phyloP scores from a whole-genome alignment of 35 echinoderm and acorn worm species.

The Lytechinus variegatus region DNA sequence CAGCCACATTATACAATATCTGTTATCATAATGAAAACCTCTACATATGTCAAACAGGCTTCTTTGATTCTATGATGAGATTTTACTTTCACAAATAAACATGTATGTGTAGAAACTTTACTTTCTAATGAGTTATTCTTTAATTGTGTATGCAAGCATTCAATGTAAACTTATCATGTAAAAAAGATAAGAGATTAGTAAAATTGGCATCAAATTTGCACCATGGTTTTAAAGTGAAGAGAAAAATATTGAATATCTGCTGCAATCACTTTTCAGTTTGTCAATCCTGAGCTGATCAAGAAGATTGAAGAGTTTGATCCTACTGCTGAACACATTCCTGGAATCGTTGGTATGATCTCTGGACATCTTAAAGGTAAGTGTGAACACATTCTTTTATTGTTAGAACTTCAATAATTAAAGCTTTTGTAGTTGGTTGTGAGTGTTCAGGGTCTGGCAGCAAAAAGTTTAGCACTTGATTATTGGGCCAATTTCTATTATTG shows the following conservation, averaged over 20 bases:
- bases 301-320: conserved; percentile 98
- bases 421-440: no score
- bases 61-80: no score
- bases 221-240: neutral
- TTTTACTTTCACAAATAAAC: no score
- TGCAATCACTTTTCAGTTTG: conserved; percentile 58
- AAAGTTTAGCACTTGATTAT: no score
- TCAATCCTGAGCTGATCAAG: conserved; percentile 84
- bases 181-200: neutral
- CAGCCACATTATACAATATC: no score
- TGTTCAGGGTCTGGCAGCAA: no score
- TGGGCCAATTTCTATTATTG: no score
- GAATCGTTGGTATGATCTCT: conserved; percentile 69
- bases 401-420: no score
- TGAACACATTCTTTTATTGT: neutral
- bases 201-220: neutral
- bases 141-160: neutral
- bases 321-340: conserved; percentile 67
- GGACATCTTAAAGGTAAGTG: conserved; percentile 81
- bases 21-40: no score
- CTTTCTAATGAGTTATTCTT: no score
- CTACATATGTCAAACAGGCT: no score
- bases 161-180: neutral
- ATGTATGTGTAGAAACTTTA: no score
- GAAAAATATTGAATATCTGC: neutral